Evolutionary conservation across 2,888 invertebrate genomes (phyloP), one percentile per base, ranked within the genome.

Genomic region (Temnothorax rugatulus): DNA sequence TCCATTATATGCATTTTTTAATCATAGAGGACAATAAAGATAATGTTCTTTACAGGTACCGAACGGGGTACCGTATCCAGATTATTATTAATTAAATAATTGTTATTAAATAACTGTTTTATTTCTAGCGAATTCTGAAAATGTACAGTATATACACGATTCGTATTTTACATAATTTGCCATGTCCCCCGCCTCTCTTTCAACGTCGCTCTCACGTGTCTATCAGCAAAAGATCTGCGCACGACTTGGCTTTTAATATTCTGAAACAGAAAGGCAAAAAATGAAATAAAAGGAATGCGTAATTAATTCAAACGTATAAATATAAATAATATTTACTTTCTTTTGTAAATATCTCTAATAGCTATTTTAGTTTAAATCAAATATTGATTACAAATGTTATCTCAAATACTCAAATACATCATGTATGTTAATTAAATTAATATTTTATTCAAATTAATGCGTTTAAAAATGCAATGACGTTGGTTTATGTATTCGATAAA

Each of bases 181-280:
- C 44, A 77, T 69, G 66, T 34, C 84, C 63, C 52, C 47, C 63
- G 82, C 79, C 66, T 84, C 44, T 84, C 44, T 76, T 64, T 68
- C 83, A 25, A 84, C 61, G 50, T 44, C 21, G 66, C 8, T 71
- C 29, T 96, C 94, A 96, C 91, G 96, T 95, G 88, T 96, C 96
- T 90, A 96, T 95, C 89, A 97, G 96, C 59, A 97, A 95, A 90
- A 97, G 96, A 95, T 97, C 97, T 93, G 97, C 97, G 95, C 97
- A 97, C 85, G 97, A 97, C 95, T 97, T 97, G 61, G 97, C 97
- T 95, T 97, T 97, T 94, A 96, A 95, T 87, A 96, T 95, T 94
- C 97, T 97, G 96, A 90, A 96, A 96, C 86, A 41, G 52, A 75
- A 81, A 75, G 50, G 25, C 21, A 74, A 76, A 38, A 25, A 34